Evolutionary conservation across 2,888 invertebrate genomes (phyloP).

Genomic region (Synanthedon andrenaeformis): DNA sequence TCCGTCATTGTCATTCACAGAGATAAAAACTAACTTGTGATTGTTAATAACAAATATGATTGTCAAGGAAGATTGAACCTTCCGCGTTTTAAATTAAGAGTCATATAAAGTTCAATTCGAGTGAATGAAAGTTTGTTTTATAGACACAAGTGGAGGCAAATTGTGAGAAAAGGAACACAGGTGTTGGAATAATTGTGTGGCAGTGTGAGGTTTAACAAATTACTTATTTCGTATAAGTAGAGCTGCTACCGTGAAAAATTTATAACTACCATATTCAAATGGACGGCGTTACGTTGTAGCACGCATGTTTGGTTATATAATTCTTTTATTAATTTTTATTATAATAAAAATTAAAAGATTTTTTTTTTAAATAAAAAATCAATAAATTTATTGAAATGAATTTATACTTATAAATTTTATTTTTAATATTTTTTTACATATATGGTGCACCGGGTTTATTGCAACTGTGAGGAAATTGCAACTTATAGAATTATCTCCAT

Average conservation of each 20-base stretch:
- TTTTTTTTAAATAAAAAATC: too few species aligned
- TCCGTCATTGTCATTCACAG: constrained; percentile 45
- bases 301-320: background rate
- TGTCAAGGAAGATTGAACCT: background rate
- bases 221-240: constrained; percentile 31
- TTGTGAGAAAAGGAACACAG: constrained; percentile 46
- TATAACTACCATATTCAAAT: constrained; percentile 23
- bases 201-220: constrained; percentile 40
- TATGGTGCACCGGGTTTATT: too few species aligned
- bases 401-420: too few species aligned
- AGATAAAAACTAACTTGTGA: constrained; percentile 5
- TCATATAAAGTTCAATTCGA: background rate
- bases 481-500: too few species aligned
- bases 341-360: too few species aligned
- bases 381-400: too few species aligned
- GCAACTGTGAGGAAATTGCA: too few species aligned
- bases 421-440: too few species aligned
- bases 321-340: too few species aligned
- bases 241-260: constrained; percentile 51
- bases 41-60: background rate
- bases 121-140: constrained; percentile 9
- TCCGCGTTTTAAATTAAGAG: background rate
- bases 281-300: constrained; percentile 22
- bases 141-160: constrained; percentile 25
- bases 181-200: constrained; percentile 42